Evolutionary conservation across 53 echinoderm and acorn worm genomes (phyloP).

Genomic region (Echinometra lucunter): DNA sequence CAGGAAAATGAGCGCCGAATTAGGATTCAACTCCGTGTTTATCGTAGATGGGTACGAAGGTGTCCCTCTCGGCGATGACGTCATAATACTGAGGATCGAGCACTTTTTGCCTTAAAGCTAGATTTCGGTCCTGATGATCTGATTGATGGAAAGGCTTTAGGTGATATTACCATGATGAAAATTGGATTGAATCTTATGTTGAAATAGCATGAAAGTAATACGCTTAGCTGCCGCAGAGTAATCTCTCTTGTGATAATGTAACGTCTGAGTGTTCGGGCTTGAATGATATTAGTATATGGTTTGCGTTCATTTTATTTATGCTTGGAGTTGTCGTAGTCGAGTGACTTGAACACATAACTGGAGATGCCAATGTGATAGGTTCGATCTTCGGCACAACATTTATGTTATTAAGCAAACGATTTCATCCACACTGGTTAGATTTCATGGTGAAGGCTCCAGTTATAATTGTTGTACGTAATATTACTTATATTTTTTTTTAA

Average conservation of each 20-base stretch:
- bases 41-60: not conserved
- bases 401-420: no score
- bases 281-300: not conserved
- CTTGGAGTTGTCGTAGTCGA: no score
- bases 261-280: not conserved
- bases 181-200: conserved; percentile 26
- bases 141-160: not conserved
- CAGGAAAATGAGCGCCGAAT: conserved; percentile 17
- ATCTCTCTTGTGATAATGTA: not conserved
- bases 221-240: not conserved
- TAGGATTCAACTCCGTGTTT: not conserved
- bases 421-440: no score
- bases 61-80: conserved; percentile 29
- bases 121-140: conserved; percentile 2
- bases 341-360: no score
- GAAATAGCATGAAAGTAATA: conserved; percentile 10
- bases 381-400: no score
- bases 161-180: not conserved
- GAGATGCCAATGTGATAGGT: no score
- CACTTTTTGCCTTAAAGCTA: not conserved
- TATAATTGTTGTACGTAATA: no score
- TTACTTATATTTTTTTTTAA: no score
- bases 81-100: conserved; percentile 9
- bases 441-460: no score
- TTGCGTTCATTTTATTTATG: no score